Base-by-base conservation (phyloP, 1,140 invertebrate species). In the Panonychus citri region DNA sequence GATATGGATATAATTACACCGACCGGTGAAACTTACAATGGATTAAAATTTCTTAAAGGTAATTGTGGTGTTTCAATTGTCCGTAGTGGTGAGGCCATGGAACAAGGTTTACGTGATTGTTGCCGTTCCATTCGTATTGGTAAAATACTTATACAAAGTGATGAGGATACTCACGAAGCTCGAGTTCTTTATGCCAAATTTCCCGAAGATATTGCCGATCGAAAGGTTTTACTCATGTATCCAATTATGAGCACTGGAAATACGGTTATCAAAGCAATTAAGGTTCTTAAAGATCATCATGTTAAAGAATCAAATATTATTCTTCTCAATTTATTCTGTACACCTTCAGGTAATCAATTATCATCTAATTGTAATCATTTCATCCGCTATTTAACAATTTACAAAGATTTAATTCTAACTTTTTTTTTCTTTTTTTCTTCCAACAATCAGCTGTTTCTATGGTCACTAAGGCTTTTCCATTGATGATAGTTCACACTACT, bases 1-100 rank as follows among this genome's bases (percentile, higher is more conserved):
- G 80, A 84, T 68, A 83, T 81, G 67, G 76, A 81, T 58, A 81
- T 98, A 4, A 81, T 80, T 19, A 98, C 94, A 28, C 94, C 94
- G 3, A 96, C 91, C 17, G 86, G 80, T 58, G 57, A 56, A 53
- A 72, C 77, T 19, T 98, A 96, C 67, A 76, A 87, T 66, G 94
- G 94, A 2, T 71, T 97, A 0, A 83, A 84, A 63, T 96, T 90
- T 72, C 80, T 85, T 55, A 85, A 89, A 63, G 91, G 93, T 30
- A 97, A 96, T 69, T 97, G 93, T 74, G 94, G 93, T 12, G 93
- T 98, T n/a, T 91, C 87, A 42, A 90, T 96, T 65, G 85, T 95
- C 21, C 74, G 90, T 61, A 78, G 75, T 68, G 91, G 73, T 70
- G 94, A 98, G 70, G 90, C 91, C 21, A 99, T 98, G 94, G 94